Base-by-base conservation (phyloP, 2,888 invertebrate genomes). In the Heliconius charithonia region DNA sequence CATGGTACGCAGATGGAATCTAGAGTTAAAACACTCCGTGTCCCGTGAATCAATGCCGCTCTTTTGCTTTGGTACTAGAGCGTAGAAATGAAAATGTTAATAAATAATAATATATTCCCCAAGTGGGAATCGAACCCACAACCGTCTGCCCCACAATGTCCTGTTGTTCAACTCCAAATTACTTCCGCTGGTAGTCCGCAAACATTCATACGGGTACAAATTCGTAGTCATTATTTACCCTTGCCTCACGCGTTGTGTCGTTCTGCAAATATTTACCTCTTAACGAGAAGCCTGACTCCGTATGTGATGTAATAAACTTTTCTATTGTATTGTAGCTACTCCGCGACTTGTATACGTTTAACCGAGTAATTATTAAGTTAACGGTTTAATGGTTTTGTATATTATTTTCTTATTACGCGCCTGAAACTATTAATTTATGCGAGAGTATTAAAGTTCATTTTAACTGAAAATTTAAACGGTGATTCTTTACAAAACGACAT, bases 161-260 rank as follows among this genome's bases (percentile, higher is more conserved):
- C 87, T 89, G 89, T 88, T 91, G 92, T 90, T 91, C 88, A 92
- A 92, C 89, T 92, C 91, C 91, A 93, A 93, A 94, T 94, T 93
- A 92, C 93, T 92, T 92, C 90, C 89, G 88, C 84, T 86, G 92
- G 93, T 89, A 88, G 90, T 91, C 93, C 89, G 90, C 93, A 94
- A 93, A 93, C 93, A 94, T 91, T 89, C 92, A 89, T 92, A 91
- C 92, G 87, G 91, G 92, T 90, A 91, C 90, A 85, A 87, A 84
- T 85, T 88, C 51, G 89, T 91, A 93, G 91, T 89, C 91, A 92
- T 93, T 94, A 93, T 93, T 93, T 93, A 88, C 91, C 88, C 86
- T 88, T 88, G 86, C 91, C n/a, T 90, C 89, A 90, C 92, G 91
- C 90, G 89, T 90, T 87, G 89, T 89, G 86, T 86, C 89, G 73